These are phyloP conservation scores for Falco columbarius DNA, from an alignment of 2,797 vertebrate genomes.

Conservation along the genomic window DNA sequence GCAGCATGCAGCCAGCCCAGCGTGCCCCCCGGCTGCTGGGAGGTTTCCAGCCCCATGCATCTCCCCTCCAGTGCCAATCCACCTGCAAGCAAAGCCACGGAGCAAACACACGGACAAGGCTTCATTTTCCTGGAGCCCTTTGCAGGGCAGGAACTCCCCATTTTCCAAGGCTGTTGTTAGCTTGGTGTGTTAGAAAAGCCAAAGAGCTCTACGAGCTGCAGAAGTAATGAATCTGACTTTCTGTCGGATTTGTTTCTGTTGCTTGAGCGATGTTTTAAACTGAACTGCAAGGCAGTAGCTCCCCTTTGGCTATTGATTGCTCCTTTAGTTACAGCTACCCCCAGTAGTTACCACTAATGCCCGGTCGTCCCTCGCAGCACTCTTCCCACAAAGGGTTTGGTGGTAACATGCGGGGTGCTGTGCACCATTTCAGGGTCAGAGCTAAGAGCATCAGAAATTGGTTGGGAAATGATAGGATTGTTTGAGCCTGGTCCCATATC, in stretches of 20 bases:
- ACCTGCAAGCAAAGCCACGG: rapidly evolving
- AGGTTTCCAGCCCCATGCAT: rapidly evolving
- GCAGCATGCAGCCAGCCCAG: not conserved
- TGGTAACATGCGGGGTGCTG: rapidly evolving
- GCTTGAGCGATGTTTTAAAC: not conserved
- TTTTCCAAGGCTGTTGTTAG: not conserved
- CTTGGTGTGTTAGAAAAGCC: not conserved
- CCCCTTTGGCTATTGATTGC: not conserved
- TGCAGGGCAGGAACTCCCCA: not conserved
- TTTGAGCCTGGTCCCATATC: not conserved
- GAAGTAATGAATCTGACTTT: not conserved
- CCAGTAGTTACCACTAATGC: not conserved
- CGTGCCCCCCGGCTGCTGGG: rapidly evolving
- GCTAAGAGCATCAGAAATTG: rapidly evolving
- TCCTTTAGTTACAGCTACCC: not conserved
- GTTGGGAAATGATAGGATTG: not conserved
- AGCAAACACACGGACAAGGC: not conserved
- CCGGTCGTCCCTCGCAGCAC: rapidly evolving
- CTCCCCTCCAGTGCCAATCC: rapidly evolving
- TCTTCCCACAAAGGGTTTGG: not conserved
- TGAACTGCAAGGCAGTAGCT: not conserved
- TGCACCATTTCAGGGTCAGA: rapidly evolving
- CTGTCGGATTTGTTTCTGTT: not conserved
- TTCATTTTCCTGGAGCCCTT: not conserved
- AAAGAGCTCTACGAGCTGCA: rapidly evolving